Conservation (phyloP, 2,797 vertebrate species). For the Moxostoma hubbsi region DNA sequence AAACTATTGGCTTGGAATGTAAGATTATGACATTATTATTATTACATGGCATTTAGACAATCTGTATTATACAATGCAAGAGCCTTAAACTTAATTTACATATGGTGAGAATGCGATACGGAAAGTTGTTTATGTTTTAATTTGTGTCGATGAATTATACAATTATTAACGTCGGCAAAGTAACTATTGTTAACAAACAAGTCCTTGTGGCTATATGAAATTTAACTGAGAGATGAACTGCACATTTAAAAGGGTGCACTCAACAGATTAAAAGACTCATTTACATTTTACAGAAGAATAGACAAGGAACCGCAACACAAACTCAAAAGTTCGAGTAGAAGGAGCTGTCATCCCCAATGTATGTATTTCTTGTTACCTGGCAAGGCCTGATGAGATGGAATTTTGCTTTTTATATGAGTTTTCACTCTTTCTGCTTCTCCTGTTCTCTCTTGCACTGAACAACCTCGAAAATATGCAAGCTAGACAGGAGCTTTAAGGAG, state of each 20-base stretch:
- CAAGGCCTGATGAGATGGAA: conserved; percentile 8
- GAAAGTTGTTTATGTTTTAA: conserved; percentile 1
- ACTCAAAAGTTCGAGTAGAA: not conserved
- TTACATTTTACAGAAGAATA: not conserved
- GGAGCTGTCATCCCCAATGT: conserved; percentile 1
- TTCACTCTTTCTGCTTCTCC: conserved; percentile 7
- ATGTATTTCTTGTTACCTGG: conserved; percentile 25
- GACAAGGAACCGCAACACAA: not conserved
- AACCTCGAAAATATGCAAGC: conserved; percentile 54
- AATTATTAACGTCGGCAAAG: not conserved
- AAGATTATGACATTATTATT: too few species aligned
- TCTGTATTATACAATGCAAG: too few species aligned
- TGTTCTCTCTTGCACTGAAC: conserved; percentile 21
- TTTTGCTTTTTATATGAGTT: conserved; percentile 32
- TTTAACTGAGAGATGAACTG: not conserved
- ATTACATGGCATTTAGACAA: too few species aligned
- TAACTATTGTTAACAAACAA: not conserved
- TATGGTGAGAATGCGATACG: not conserved
- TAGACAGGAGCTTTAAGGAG: conserved; percentile 38
- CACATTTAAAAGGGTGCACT: not conserved
- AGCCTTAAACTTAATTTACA: too few species aligned
- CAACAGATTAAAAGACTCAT: not conserved
- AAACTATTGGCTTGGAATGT: too few species aligned
- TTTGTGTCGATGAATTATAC: conserved; percentile 6
- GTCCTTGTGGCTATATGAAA: not conserved